These are phyloP conservation scores for Neosilurus hyrtlii DNA, from an alignment of 2,797 vertebrate species.

Conservation along the genomic window DNA sequence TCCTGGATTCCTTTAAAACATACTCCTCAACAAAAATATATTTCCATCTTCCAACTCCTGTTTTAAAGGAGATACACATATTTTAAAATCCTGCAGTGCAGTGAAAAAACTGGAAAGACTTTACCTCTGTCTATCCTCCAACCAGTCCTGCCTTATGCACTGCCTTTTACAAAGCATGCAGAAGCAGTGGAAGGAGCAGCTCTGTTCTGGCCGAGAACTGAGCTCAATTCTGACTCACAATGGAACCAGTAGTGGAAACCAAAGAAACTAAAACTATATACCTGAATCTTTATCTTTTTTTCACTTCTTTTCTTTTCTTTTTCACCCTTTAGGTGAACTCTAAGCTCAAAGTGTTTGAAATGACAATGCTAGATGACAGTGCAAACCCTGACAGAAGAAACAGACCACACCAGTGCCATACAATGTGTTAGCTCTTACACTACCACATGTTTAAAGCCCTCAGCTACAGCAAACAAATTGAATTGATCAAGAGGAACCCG, in stretches of 20 bases:
- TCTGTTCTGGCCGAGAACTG: not conserved
- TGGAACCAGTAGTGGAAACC: not conserved
- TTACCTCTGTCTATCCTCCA: not conserved
- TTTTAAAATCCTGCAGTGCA: not conserved
- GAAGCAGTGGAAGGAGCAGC: not conserved
- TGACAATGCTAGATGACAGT: not conserved
- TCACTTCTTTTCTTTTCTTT: no score
- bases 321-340: not conserved
- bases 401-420: not conserved
- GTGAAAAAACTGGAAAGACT: not conserved
- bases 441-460: not conserved
- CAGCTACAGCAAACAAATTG: not conserved
- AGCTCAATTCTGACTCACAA: not conserved
- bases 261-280: not conserved
- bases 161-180: not conserved
- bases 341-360: not conserved
- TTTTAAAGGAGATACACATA: not conserved
- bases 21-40: not conserved
- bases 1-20: not conserved
- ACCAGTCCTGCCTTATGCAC: not conserved
- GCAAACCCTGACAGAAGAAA: not conserved
- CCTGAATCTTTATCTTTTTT: no score
- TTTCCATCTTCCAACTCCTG: not conserved
- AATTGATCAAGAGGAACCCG: not conserved
- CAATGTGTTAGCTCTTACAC: conserved; percentile 1